Conservation (phyloP, 2,797 vertebrate species). For the Smutsia gigantea region DNA sequence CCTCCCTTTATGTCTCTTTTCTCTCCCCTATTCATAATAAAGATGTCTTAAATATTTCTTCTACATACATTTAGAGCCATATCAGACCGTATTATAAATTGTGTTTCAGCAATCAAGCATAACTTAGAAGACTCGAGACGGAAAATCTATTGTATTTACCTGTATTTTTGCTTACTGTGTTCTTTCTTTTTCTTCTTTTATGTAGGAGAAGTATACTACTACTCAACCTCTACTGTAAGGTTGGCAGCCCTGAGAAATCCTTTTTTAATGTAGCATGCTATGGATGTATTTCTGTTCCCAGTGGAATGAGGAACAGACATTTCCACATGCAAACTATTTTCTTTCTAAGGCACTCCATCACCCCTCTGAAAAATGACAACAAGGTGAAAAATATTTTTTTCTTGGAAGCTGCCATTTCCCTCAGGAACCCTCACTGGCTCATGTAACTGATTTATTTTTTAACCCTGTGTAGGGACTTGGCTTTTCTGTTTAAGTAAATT, state of each 20-base stretch:
- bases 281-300: constrained; percentile 62
- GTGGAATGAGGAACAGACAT: constrained; percentile 50
- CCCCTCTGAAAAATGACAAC: not conserved
- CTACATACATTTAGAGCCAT: not conserved
- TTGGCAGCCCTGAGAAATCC: constrained; percentile 67
- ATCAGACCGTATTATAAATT: not conserved
- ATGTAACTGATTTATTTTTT: constrained; percentile 50
- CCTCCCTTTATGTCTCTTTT: not conserved
- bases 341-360: not conserved
- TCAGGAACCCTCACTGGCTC: constrained; percentile 30
- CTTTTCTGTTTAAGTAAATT: constrained; percentile 57
- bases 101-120: not conserved
- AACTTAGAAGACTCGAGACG: not conserved
- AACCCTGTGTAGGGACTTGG: constrained; percentile 14
- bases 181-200: not conserved
- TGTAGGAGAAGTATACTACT: constrained; percentile 80
- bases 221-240: constrained; percentile 76
- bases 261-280: constrained; percentile 73
- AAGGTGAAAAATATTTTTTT: not conserved
- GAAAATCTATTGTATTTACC: not conserved
- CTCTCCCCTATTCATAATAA: not conserved
- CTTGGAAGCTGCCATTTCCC: constrained; percentile 41
- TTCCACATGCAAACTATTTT: constrained; percentile 68
- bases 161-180: not conserved
- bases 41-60: not conserved